phyloP scores from a whole-genome alignment of 2,797 vertebrate genomes.

The Fundulus diaphanus region DNA sequence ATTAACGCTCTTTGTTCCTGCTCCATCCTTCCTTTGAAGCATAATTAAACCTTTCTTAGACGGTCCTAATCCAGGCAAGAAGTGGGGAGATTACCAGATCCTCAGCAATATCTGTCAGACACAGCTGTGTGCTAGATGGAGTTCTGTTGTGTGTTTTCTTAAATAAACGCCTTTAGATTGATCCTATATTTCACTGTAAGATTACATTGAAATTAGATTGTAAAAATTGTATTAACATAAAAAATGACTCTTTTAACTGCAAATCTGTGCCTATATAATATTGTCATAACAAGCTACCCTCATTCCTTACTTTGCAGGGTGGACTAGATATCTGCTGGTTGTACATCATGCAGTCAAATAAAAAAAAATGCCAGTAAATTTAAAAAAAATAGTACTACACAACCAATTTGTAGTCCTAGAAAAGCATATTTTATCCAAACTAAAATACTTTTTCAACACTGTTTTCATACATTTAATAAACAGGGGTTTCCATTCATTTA shows the following conservation, averaged over 20 bases:
- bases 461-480: not conserved
- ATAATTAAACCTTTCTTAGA: conserved; percentile 68
- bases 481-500: not conserved
- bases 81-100: conserved; percentile 70
- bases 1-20: conserved; percentile 45
- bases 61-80: conserved; percentile 72
- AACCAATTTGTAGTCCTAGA: too few relatives aligned
- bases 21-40: conserved; percentile 18
- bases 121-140: not conserved
- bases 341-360: not conserved
- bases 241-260: not conserved
- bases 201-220: not conserved
- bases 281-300: not conserved
- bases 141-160: not conserved
- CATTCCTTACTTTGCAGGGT: not conserved
- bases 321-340: not conserved
- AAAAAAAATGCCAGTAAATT: not conserved
- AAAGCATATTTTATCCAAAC: not conserved
- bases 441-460: not conserved
- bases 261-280: not conserved
- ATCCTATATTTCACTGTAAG: not conserved
- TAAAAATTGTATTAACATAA: not conserved
- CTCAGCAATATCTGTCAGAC: conserved; percentile 46
- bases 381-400: not conserved
- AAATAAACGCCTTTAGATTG: not conserved